phyloP scores from a whole-genome alignment of 1,140 invertebrate species.

The Drosophila malerkotliana region DNA sequence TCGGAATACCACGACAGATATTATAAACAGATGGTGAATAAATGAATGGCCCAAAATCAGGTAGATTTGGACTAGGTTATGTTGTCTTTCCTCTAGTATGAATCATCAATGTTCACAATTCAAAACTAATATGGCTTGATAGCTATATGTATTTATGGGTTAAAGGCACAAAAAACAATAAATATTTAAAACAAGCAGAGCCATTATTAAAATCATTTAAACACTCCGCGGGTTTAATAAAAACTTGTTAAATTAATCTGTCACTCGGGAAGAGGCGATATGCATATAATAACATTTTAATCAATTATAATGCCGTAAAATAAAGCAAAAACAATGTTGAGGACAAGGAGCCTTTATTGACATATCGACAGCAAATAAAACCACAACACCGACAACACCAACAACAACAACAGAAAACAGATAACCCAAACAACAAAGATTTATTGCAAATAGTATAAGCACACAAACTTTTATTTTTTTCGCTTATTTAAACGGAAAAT shows the following conservation, averaged over 20 bases:
- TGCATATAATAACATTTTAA: slow-evolving; percentile 37
- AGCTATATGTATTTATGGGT: no score
- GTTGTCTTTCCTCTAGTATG: no score
- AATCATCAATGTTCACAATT: no score
- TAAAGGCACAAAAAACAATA: background rate
- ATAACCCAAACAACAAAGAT: slow-evolving; percentile 44
- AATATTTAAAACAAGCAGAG: background rate
- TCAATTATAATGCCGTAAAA: slow-evolving; percentile 29
- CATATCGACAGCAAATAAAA: slow-evolving; percentile 47
- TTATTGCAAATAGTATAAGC: slow-evolving; percentile 22
- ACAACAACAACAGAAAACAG: slow-evolving; percentile 21
- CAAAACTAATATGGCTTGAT: no score
- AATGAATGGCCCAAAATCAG: background rate
- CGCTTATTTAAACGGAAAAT: slow-evolving; percentile 49
- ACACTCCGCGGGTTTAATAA: slow-evolving; percentile 5
- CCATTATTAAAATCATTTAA: slow-evolving; percentile 3
- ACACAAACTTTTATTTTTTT: slow-evolving; percentile 17
- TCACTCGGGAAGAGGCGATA: slow-evolving; percentile 18
- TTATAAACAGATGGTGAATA: background rate
- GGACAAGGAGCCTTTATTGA: slow-evolving; percentile 51
- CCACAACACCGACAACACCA: slow-evolving; percentile 30
- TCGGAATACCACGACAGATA: background rate
- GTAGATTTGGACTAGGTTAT: no score
- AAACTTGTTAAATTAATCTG: slow-evolving; percentile 40
- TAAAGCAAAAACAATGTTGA: slow-evolving; percentile 39